Percentiles rank a stretch among this genome's conserved stretches.
phyloP scores from a whole-genome alignment of 2,888 invertebrate genomes.

The Falcaria lacertinaria region DNA sequence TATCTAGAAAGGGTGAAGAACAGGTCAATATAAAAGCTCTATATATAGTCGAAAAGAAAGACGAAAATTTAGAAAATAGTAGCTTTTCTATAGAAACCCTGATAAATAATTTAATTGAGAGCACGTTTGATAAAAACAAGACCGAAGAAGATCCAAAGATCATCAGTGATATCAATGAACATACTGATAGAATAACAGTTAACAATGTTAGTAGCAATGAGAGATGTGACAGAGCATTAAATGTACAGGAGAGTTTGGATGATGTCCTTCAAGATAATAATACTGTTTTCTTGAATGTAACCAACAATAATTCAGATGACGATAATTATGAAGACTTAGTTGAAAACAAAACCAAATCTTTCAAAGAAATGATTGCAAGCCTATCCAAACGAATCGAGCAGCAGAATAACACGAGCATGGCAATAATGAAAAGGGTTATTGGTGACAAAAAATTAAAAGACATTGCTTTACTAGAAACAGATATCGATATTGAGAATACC shows the following conservation, averaged over 20 bases:
- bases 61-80: conserved; percentile 20
- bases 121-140: conserved; percentile 29
- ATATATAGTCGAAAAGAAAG: conserved; percentile 29
- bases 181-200: not conserved
- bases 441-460: conserved; percentile 16
- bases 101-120: conserved; percentile 50
- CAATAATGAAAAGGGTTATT: conserved; percentile 35
- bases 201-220: not conserved
- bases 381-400: conserved; percentile 49
- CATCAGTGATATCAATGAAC: conserved; percentile 3
- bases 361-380: conserved; percentile 39
- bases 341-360: conserved; percentile 20
- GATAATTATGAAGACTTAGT: conserved; percentile 22
- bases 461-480: not conserved
- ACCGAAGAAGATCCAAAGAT: conserved; percentile 8
- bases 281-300: conserved; percentile 22
- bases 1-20: conserved; percentile 29
- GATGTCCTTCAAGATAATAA: not conserved
- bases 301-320: conserved; percentile 28
- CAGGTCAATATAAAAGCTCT: conserved; percentile 24
- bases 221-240: not conserved
- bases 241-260: not conserved
- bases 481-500: not conserved
- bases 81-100: conserved; percentile 47
- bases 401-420: conserved; percentile 51